Base-by-base conservation (phyloP, 2,888 invertebrate species). In the Rambutsinella grinnellia region DNA sequence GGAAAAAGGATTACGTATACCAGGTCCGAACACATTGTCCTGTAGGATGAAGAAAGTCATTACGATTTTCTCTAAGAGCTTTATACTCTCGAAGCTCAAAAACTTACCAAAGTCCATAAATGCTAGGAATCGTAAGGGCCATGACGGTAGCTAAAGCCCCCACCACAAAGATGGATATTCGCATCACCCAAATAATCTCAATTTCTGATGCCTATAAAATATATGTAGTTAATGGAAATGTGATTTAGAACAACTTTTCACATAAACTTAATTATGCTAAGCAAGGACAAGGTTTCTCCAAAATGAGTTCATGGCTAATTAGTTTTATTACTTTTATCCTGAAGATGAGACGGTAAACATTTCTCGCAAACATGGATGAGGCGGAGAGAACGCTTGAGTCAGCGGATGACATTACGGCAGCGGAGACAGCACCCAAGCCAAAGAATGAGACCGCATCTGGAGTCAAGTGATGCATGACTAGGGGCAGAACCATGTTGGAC, bases 331-430 rank as follows among this genome's bases (percentile, higher is more conserved):
- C 92, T 86, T 90, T 89, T 75, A 90, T 90, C 82, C 92, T 87
- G 83, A 92, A 89, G 15, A 91, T 89, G 57, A 90, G 87, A 85
- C 90, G 91, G 86, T 92, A 92, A 60, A 92, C 89, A 85, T 93
- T 93, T 79, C 92, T 87, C 19, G 92, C 90, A 86, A 93, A 92
- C 91, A 93, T 92, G 23, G 92, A 90, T 80, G 91, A 90, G 27
- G 92, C 92, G 0, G 91, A 90, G 13, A 93, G 87, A 56, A 93
- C 90, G 62, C 92, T 91, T 2, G 92, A 92, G 85, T 93, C 92
- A 0, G 92, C 92, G 1, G 92, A 92, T 0, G 92, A 92, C 92
- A 93, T 93, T n/a, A 92, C 92, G 5, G 92, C 92, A 0, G 92
- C 92, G 0, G 92, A 91, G 46, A 93, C 91, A 3, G 92, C 92